Base-by-base conservation (phyloP, 2,797 vertebrate genomes). In the Girardinus metallicus region DNA sequence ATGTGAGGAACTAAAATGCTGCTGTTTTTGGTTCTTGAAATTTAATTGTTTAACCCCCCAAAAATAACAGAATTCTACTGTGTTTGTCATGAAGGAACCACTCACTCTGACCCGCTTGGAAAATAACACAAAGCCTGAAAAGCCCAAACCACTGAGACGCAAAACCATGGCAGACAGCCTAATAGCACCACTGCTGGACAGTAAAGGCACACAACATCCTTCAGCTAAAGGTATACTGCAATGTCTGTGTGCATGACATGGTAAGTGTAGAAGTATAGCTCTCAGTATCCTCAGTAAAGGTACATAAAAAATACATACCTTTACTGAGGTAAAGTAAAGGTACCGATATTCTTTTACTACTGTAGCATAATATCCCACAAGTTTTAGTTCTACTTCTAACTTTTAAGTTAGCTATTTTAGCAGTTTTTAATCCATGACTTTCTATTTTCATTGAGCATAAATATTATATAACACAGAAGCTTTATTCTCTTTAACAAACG, bases 71-170 rank as follows among this genome's bases (percentile, higher is more conserved):
- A 12, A 6, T 57, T 66, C 47, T 66, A 72, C 4, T 86, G 47
- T 90, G 29, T 76, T 46, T 41, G 39, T 29, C 84, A 15, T 80
- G 74, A 87, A 96, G 96, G 99, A 99, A 91, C 99, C 96, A 7
- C 93, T 97, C 60, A 96, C 97, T 46, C 84, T 97, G 90, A 97
- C 97, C 87, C 97, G 98, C 36, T 87, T 98, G 85, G 98, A 99
- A 90, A 98, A 97, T 87, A 96, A 95, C 85, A 95, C 95, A 78
- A 99, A 99, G 91, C 92, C 96, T 0, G 99, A 99, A 29, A 99
- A 99, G 91, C 97, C 96, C 68, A 99, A 99, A 92, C 97, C 96
- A 0, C 84, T 98, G 78, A 95, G 97, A 82, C 95, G 98, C 74
- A 99, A 99, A 94, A 97, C 97, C 0, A 96, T 97, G 39, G 95